Evolutionary conservation across 2,113 vertebrate genomes (phyloP), one percentile per base, ranked within the genome.

Genomic region (Leptobrachium leishanense): DNA sequence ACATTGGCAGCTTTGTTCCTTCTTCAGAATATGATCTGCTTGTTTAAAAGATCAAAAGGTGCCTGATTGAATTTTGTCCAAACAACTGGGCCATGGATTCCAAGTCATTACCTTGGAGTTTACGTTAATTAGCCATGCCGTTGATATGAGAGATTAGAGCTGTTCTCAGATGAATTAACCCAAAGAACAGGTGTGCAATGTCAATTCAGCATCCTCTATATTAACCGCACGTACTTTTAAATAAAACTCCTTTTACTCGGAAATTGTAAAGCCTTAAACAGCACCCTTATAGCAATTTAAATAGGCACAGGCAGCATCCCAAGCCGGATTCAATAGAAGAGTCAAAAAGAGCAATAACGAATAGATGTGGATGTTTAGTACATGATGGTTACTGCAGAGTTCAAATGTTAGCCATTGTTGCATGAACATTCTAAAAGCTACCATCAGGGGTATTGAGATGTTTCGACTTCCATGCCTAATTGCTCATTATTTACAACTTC

Each of bases 221-320:
- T 59, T 66, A 79, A 79, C 62, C 42, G 57, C 42, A 40, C 41
- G 31, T 59, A 41, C 57, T 70, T 77, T 70, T 70, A 70, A 70
- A 68, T 20, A 59, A 11, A 5, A 20, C 15, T 70, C 59, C 40
- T 46, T 31, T 69, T 66, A 59, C 67, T 77, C 54, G 50, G 67
- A 54, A 70, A 42, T 63, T 77, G 44, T 70, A 59, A 11, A 59
- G 9, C 11, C 13, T 4, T 59, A 15, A 50, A 50, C 8, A 50
- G 20, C 20, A 31, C 20, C 20, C 20, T 31, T 31, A 31, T 31
- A 31, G 20, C 20, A 50, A 50, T 50, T 4, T 50, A 50, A 50
- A 50, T 50, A 5, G 46, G 8, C 46, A 50, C 8, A 5, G 46
- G 8, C 46, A 50, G 46, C 4, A 50, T 50, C 8, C 46, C 46